A percentile compares a stretch with the other conserved stretches of the same genome.
Evolutionary conservation across 2,797 vertebrate species (phyloP).

Genomic region (Oophaga sylvatica): DNA sequence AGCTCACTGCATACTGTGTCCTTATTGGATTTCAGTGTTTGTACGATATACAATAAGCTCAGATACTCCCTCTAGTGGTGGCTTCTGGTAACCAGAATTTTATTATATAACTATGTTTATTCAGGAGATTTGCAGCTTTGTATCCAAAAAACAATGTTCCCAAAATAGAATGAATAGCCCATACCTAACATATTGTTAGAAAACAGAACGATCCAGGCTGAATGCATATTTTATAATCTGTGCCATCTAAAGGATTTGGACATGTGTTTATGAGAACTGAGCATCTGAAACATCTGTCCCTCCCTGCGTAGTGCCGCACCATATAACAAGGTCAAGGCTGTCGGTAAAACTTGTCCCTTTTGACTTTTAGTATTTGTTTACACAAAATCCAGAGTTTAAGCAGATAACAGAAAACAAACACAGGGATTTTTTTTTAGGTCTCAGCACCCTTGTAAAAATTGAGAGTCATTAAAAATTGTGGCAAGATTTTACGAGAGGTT

Average conservation of each 20-base stretch:
- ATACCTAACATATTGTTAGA: too few relatives aligned
- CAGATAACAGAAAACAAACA: constrained; percentile 49
- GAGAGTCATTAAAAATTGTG: constrained; percentile 50
- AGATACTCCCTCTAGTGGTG: too few relatives aligned
- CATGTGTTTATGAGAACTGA: not conserved
- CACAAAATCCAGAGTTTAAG: constrained; percentile 22
- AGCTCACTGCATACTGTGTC: too few relatives aligned
- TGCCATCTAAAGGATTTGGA: not conserved
- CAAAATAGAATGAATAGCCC: too few relatives aligned
- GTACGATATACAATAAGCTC: too few relatives aligned
- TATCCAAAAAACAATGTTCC: too few relatives aligned
- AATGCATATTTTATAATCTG: not conserved
- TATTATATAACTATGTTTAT: too few relatives aligned
- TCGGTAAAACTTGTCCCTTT: constrained; percentile 13
- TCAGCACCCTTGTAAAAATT: constrained; percentile 31
- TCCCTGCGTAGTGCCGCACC: not conserved
- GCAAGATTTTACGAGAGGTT: constrained; percentile 30
- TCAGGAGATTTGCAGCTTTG: too few relatives aligned
- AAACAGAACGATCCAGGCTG: too few relatives aligned
- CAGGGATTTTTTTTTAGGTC: not conserved
- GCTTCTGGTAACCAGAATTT: too few relatives aligned
- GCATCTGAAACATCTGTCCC: not conserved
- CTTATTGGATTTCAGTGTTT: too few relatives aligned
- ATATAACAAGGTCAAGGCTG: constrained; percentile 16
- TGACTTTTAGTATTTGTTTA: constrained; percentile 24